Conservation (phyloP, 1,140 invertebrate genomes). For the Drosophila elegans region DNA sequence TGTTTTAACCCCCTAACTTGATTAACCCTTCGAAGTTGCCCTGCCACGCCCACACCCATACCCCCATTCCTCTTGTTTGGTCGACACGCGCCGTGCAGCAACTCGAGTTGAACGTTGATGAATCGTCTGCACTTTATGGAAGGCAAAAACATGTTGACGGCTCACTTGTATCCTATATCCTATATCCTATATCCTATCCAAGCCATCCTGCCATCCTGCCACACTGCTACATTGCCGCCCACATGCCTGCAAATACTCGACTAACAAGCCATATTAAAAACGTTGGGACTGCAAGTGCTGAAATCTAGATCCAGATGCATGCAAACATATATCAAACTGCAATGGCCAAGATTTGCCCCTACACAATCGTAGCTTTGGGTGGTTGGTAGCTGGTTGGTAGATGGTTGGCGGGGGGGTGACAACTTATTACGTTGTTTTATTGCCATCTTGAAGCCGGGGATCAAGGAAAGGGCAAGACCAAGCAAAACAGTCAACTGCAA, state of each 20-base stretch:
- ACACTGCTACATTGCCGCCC: constrained; percentile 3
- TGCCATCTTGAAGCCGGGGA: constrained; percentile 64
- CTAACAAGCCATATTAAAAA: constrained; percentile 81
- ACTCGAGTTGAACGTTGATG: constrained; percentile 67
- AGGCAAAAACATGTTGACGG: constrained; percentile 71
- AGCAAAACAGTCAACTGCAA: constrained; percentile 52
- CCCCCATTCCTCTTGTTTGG: background rate
- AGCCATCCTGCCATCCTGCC: no score
- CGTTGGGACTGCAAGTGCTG: constrained; percentile 39
- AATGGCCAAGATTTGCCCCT: constrained; percentile 49
- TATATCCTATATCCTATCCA: constrained; percentile 30
- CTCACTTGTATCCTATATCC: constrained; percentile 45
- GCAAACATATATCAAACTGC: constrained; percentile 60
- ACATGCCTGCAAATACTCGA: constrained; percentile 56
- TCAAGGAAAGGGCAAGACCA: constrained; percentile 19
- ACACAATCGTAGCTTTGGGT: background rate
- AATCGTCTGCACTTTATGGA: constrained; percentile 74
- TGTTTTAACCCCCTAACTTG: constrained; percentile 5
- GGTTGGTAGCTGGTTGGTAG: background rate
- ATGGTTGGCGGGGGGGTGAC: constrained; percentile 16
- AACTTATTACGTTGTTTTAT: constrained; percentile 83
- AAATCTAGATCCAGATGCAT: constrained; percentile 45
- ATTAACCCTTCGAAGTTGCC: constrained; percentile 12
- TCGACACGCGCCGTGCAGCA: constrained; percentile 16
- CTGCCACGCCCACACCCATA: background rate